phyloP scores from a whole-genome alignment of 1,140 invertebrate species.

The Hetaerina americana region DNA sequence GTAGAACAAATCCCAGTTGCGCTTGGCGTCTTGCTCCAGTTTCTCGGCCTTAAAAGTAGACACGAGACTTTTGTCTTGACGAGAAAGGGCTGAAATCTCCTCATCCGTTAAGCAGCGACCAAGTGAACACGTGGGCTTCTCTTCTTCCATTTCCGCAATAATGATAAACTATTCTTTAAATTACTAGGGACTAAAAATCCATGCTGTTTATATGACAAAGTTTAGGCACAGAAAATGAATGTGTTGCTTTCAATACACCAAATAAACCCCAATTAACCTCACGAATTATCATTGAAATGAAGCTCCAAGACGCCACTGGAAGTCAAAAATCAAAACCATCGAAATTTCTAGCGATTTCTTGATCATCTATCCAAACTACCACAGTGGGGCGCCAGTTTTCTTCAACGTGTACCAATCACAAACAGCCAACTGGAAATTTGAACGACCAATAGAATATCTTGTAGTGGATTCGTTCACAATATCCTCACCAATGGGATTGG shows the following conservation, averaged over 20 bases:
- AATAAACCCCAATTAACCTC: no score
- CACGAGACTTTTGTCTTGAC: constrained; percentile 58
- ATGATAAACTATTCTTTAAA: no score
- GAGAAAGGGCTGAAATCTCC: constrained; percentile 42
- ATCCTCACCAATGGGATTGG: not conserved
- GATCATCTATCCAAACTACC: no score
- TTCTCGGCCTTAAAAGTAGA: constrained; percentile 63
- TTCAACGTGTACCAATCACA: not conserved
- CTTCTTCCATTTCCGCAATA: not conserved
- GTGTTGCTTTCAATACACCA: no score
- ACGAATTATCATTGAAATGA: no score
- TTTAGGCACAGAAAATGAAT: no score
- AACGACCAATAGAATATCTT: not conserved
- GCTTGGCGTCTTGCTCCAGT: constrained; percentile 74
- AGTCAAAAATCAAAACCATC: no score
- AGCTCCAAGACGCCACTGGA: no score
- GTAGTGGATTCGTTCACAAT: not conserved
- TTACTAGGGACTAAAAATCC: no score
- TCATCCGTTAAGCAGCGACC: constrained; percentile 31
- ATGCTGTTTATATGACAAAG: no score
- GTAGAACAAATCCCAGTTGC: constrained; percentile 98
- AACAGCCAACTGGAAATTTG: not conserved
- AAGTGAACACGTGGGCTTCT: not conserved
- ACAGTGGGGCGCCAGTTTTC: no score
- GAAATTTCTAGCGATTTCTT: not conserved